Evolutionary conservation across 2,888 invertebrate genomes (phyloP).

Genomic region (Andrena haemorrhoa): DNA sequence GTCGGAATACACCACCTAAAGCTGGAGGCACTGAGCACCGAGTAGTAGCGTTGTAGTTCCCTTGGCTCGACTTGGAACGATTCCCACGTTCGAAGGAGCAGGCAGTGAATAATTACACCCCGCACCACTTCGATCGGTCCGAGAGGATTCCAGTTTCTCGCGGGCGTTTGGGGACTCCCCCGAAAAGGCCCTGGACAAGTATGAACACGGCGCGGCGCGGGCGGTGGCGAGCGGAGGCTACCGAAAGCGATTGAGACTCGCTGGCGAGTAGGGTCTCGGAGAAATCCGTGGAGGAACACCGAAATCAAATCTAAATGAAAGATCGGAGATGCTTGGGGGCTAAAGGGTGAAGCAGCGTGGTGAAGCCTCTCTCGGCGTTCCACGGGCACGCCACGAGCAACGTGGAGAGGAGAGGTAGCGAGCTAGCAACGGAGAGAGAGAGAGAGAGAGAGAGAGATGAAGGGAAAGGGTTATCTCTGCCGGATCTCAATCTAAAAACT

Average conservation of each 20-base stretch:
- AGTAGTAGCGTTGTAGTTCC: no score
- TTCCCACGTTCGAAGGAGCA: not conserved
- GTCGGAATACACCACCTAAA: no score
- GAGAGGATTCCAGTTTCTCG: constrained; percentile 12
- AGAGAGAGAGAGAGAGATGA: constrained; percentile 14
- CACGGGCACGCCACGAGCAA: constrained; percentile 44
- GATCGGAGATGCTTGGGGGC: constrained; percentile 57
- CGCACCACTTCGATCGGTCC: not conserved
- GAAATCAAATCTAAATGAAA: constrained; percentile 74
- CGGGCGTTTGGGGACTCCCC: not conserved
- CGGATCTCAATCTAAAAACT: constrained; percentile 74
- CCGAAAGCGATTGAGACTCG: constrained; percentile 49
- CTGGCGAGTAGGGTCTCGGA: constrained; percentile 20
- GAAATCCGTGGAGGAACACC: constrained; percentile 42
- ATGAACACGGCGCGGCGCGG: not conserved
- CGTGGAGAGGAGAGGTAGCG: constrained; percentile 13
- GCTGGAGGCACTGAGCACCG: not conserved
- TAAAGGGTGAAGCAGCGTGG: constrained; percentile 35
- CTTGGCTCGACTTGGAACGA: not conserved
- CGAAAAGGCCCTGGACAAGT: constrained; percentile 20
- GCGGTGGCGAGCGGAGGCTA: constrained; percentile 25
- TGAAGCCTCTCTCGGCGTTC: constrained; percentile 66
- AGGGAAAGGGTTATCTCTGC: constrained; percentile 67
- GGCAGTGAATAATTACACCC: constrained; percentile 2
- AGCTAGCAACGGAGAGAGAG: constrained; percentile 18